Conservation (phyloP, 2,113 vertebrate species). For the Gnathonemus longibarbis region DNA sequence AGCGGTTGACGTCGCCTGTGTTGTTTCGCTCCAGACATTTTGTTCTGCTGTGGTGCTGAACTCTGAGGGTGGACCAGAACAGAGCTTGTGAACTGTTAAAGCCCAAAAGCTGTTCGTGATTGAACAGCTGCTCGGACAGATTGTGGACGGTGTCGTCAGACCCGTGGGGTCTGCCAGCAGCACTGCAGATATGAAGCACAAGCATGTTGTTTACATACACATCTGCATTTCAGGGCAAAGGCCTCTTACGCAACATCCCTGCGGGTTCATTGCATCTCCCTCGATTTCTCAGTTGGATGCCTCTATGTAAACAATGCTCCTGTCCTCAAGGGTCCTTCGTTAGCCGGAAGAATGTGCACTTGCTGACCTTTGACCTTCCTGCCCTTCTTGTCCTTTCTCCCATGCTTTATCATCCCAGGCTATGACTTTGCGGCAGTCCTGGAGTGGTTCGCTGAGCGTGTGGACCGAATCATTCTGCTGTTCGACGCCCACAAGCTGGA, state of each 20-base stretch:
- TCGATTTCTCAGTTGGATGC: background rate
- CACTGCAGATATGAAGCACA: background rate
- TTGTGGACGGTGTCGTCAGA: background rate
- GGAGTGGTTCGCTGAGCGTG: conserved; percentile 93
- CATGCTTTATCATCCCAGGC: conserved; percentile 52
- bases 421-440: conserved; percentile 92
- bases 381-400: background rate
- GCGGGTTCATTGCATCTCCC: background rate
- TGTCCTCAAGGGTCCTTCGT: background rate
- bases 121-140: background rate
- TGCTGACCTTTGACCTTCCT: background rate
- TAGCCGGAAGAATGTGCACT: background rate
- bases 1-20: background rate
- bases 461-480: conserved; percentile 92
- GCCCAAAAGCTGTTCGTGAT: background rate
- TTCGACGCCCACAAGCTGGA: conserved; percentile 96
- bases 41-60: background rate
- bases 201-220: background rate
- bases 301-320: background rate
- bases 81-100: background rate
- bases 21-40: background rate
- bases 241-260: background rate
- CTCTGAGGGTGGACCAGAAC: background rate
- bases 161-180: background rate
- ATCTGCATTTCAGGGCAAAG: background rate